A percentile compares a stretch with the other conserved stretches of the same genome.
These are phyloP conservation scores for Gasterosteus aculeatus DNA, from an alignment of 2,113 vertebrate genomes.

Conservation along the genomic window DNA sequence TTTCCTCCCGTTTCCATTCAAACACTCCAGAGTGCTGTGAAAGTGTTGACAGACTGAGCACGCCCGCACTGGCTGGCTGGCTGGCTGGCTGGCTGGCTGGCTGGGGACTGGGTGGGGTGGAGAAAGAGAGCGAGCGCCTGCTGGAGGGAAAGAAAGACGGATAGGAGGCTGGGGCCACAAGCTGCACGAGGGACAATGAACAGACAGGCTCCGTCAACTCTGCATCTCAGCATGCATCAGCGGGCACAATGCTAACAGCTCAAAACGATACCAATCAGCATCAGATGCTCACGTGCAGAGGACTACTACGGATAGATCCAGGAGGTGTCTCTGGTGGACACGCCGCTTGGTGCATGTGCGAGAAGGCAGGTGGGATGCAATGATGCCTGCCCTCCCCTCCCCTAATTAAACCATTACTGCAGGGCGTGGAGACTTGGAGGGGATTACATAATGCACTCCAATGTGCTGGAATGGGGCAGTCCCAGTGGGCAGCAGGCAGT, in stretches of 20 bases:
- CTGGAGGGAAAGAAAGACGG: conserved; percentile 44
- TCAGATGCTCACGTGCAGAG: conserved; percentile 25
- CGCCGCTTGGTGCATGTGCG: conserved; percentile 46
- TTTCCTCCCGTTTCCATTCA: conserved; percentile 69
- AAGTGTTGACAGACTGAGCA: conserved; percentile 80
- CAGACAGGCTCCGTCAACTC: conserved; percentile 46
- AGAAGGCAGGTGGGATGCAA: conserved; percentile 64
- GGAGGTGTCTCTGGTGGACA: conserved; percentile 39
- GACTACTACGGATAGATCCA: conserved; percentile 21
- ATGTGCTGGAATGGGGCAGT: conserved; percentile 71
- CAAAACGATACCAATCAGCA: conserved; percentile 38
- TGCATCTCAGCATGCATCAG: conserved; percentile 46
- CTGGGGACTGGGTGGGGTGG: conserved; percentile 59
- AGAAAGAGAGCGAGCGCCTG: conserved; percentile 26
- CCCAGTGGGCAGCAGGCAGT: conserved; percentile 69
- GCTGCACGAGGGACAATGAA: conserved; percentile 49
- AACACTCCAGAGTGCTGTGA: conserved; percentile 51
- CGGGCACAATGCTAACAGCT: conserved; percentile 49
- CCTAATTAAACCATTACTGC: conserved; percentile 78
- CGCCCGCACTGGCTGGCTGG: conserved; percentile 60
- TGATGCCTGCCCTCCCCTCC: conserved; percentile 51
- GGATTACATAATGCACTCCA: conserved; percentile 80
- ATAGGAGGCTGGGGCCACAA: conserved; percentile 46
- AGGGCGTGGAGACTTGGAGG: conserved; percentile 69
- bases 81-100: conserved; percentile 55